Base-by-base conservation (phyloP, 2,797 vertebrate genomes). In the Rhinogobio ventralis region DNA sequence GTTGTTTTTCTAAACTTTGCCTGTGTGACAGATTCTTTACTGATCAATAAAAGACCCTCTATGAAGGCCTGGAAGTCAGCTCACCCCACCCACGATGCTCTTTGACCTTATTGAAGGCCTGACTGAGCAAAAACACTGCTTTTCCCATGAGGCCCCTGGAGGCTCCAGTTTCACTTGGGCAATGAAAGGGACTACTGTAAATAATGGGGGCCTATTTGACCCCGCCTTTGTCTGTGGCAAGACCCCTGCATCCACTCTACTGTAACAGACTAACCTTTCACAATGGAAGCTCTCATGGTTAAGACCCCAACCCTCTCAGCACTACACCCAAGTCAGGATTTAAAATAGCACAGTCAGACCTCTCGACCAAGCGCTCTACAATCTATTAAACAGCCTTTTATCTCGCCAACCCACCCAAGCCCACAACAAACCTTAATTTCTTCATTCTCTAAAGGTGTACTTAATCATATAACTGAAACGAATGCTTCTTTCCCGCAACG, bases 131-230 rank as follows among this genome's bases (percentile, higher is more conserved):
- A 96, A 95, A 97, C 96, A 97, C 94, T 95, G 91, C 91, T 91
- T 92, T 93, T 95, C 93, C 93, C 94, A 93, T 90, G 88, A 92
- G 91, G 92, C 91, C 93, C 89, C 90, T 77, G 36, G 77, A 91
- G 92, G 93, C 93, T 96, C 95, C 94, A 88, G 90, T 96, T 96
- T 96, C 96, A 94, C 92, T 88, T 78, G 80, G 92, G 93, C 94
- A 91, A 92, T 96, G 95, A 97, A 97, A 96, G 95, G 90, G 88
- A 91, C 93, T 94, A 96, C 96, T 96, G 96, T 97, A 97, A 96
- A 96, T 96, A 96, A 95, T 91, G 91, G 93, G 92, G 94, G 93
- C 92, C 94, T 91, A 89, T 89, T 85, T 94, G 94, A 95, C 96
- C 95, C 92, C 85, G 83, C 89, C 92, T 94, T 94, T 93, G 93